phyloP scores from a whole-genome alignment of 2,797 vertebrate genomes.

The Netta rufina region DNA sequence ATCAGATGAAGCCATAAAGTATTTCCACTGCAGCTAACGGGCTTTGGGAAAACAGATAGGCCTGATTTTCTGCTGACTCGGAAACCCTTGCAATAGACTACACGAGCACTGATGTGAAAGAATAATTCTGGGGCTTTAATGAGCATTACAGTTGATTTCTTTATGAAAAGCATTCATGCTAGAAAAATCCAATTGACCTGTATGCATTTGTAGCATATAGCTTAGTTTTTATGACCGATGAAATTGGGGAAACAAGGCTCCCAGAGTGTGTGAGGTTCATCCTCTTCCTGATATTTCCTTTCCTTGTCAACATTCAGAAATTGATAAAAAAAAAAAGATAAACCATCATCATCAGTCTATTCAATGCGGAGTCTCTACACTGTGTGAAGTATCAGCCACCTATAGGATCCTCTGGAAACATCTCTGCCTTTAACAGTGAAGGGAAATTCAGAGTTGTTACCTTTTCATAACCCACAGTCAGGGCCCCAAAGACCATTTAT shows the following conservation, averaged over 20 bases:
- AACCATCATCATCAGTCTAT: background rate
- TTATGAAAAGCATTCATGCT: background rate
- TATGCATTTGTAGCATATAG: background rate
- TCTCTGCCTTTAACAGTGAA: background rate
- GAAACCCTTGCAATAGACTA: background rate
- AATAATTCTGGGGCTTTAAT: background rate
- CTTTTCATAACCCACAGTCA: background rate
- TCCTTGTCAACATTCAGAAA: background rate
- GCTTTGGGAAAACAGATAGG: background rate
- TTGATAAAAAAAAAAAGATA: background rate
- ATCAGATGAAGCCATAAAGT: background rate
- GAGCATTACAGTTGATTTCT: background rate
- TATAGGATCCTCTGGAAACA: background rate
- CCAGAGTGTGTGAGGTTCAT: rapidly evolving
- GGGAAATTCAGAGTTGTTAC: background rate
- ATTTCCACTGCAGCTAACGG: background rate
- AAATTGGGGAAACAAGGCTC: background rate
- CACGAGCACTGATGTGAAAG: background rate
- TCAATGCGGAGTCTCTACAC: background rate
- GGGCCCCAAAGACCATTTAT: background rate
- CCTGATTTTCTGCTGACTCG: background rate
- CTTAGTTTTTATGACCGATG: background rate
- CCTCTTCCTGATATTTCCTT: background rate
- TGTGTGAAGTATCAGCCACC: background rate
- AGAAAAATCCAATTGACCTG: background rate